A percentile compares a stretch with the other conserved stretches of the same genome.
Conservation (phyloP, 92 coral and sea anemone species). For the Bergia puertoricense region DNA sequence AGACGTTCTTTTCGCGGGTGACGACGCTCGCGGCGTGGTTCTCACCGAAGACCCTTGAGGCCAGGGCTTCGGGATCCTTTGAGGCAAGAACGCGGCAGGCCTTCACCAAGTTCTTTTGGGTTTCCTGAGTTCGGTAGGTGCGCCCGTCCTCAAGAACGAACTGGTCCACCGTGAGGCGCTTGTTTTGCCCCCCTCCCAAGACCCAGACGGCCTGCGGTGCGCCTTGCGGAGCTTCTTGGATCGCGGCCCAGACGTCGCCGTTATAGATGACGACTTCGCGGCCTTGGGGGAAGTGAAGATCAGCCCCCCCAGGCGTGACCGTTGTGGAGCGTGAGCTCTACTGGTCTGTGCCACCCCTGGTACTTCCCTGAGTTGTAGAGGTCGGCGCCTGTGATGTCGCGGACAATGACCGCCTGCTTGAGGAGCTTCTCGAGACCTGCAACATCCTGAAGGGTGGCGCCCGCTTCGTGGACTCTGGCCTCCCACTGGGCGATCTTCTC, state of each 20-base stretch:
- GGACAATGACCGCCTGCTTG: constrained; percentile 20
- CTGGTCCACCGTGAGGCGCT: constrained; percentile 24
- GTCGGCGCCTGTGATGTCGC: background rate
- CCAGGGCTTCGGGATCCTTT: background rate
- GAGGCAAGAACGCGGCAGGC: too few species aligned
- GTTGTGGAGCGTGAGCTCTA: background rate
- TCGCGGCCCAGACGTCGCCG: constrained; percentile 26
- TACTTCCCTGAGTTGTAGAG: background rate
- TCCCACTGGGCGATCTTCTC: constrained; percentile 21
- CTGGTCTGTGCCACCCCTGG: background rate
- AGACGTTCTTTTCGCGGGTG: constrained; percentile 23
- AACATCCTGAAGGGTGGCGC: constrained; percentile 20
- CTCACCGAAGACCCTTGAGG: constrained; percentile 5
- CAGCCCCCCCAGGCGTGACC: background rate
- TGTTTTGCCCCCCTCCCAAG: background rate
- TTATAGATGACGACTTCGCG: background rate
- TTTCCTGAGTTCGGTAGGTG: background rate
- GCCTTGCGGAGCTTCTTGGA: constrained; percentile 3
- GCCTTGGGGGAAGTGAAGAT: background rate
- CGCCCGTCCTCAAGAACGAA: constrained; percentile 31
- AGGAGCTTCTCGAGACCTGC: background rate
- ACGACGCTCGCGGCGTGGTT: constrained; percentile 40
- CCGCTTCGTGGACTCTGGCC: background rate
- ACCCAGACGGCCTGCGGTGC: constrained; percentile 30
- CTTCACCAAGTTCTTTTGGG: too few species aligned